Percentiles rank a stretch among this genome's conserved stretches.
These are phyloP conservation scores for Ameiurus melas DNA, from an alignment of 2,113 vertebrate species.

Conservation along the genomic window DNA sequence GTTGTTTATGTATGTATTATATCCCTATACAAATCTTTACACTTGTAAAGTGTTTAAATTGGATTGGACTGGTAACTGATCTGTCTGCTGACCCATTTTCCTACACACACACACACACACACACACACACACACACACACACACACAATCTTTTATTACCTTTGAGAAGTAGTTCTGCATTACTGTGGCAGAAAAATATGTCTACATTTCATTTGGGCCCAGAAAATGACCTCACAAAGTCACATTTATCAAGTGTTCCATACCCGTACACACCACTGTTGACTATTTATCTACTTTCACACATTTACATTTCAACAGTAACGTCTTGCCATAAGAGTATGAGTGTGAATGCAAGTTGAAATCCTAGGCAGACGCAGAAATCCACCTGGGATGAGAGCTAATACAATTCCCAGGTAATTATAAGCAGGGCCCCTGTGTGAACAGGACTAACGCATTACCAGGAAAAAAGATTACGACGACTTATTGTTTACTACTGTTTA, in stretches of 20 bases:
- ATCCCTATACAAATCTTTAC: background rate
- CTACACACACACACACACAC: no score
- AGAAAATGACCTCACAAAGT: background rate
- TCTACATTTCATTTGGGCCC: background rate
- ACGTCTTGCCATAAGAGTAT: background rate
- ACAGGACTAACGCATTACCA: background rate
- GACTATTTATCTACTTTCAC: no score
- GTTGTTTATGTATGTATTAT: background rate
- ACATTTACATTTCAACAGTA: background rate
- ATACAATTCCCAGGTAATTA: background rate
- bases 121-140: no score
- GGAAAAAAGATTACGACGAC: background rate
- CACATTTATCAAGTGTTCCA: background rate
- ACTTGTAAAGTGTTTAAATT: background rate
- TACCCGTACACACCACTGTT: no score
- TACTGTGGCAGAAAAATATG: background rate
- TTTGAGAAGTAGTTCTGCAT: background rate
- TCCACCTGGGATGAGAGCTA: background rate
- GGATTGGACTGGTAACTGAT: slow-evolving; percentile 67
- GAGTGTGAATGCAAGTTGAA: background rate
- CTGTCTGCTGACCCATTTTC: no score
- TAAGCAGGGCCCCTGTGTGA: background rate
- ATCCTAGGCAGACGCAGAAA: background rate
- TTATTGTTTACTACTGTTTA: background rate
- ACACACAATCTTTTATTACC: slow-evolving; percentile 40